A percentile compares a stretch with the other conserved stretches of the same genome.
Conservation (phyloP, 2,113 vertebrate genomes). For the Catharus fuscescens region DNA sequence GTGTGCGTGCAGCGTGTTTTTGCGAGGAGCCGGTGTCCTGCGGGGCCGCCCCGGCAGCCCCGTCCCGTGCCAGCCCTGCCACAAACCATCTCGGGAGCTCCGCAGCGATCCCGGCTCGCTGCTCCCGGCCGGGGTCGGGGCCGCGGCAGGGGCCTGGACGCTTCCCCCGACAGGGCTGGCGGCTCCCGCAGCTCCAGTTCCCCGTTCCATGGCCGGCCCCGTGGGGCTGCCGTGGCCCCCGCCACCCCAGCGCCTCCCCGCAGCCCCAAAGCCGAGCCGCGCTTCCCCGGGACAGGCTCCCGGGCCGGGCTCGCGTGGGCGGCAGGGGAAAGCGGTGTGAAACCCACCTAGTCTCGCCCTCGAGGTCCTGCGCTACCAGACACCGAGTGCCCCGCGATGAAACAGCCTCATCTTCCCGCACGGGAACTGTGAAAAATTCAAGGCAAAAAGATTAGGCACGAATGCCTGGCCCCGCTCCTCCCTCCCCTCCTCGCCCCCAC, state of each 20-base stretch:
- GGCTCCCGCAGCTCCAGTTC: not conserved
- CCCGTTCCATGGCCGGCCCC: not conserved
- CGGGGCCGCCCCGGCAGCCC: not conserved
- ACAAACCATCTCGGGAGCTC: not conserved
- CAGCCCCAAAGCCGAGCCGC: not conserved
- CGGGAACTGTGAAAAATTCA: slow-evolving; percentile 36
- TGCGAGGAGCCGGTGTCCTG: not conserved
- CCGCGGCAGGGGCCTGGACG: not conserved
- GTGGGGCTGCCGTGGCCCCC: not conserved
- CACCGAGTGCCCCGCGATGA: not conserved
- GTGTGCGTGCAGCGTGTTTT: not conserved
- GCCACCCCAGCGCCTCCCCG: not conserved
- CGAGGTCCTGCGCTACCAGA: not conserved
- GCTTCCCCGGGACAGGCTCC: not conserved
- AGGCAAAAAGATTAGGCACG: slow-evolving; percentile 44
- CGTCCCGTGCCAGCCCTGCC: not conserved
- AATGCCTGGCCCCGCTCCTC: slow-evolving; percentile 45
- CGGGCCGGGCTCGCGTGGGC: not conserved
- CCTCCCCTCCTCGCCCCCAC: slow-evolving; percentile 23
- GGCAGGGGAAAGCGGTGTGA: not conserved
- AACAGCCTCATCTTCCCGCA: slow-evolving; percentile 6
- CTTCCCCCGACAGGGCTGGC: not conserved
- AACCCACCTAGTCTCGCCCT: slow-evolving; percentile 20
- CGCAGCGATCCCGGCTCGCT: not conserved
- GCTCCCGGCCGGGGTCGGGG: too few relatives aligned